Conservation (phyloP, 2,888 invertebrate genomes). For the Caenorhabditis panamensis region DNA sequence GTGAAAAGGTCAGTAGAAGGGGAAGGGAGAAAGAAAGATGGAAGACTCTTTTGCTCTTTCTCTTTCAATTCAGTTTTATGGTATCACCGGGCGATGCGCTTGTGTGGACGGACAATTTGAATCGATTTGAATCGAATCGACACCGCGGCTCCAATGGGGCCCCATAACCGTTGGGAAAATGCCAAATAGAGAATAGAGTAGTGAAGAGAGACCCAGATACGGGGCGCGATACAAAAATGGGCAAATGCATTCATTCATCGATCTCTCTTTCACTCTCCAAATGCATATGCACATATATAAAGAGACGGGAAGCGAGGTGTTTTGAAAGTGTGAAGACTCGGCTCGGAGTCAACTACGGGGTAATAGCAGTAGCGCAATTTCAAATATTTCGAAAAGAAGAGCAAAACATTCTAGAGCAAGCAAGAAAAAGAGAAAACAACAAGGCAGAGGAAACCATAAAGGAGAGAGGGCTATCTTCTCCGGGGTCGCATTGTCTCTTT, state of each 20-base stretch:
- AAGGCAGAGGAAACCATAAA: constrained; percentile 32
- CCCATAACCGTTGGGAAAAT: constrained; percentile 36
- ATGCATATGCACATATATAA: constrained; percentile 49
- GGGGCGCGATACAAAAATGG: constrained; percentile 41
- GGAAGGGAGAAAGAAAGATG: background rate
- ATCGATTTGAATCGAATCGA: background rate
- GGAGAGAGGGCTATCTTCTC: constrained; percentile 26
- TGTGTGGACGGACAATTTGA: no score
- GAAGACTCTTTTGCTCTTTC: background rate
- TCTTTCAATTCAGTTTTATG: constrained; percentile 17
- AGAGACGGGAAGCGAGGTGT: constrained; percentile 27
- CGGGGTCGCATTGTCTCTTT: constrained; percentile 37
- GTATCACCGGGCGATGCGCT: constrained; percentile 13
- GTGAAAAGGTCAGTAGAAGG: constrained; percentile 24
- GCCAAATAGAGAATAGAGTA: constrained; percentile 5
- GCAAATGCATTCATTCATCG: constrained; percentile 31
- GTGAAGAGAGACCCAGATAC: no score
- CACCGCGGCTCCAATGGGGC: constrained; percentile 1
- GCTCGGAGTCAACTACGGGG: background rate
- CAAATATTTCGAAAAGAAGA: no score
- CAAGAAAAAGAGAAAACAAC: constrained; percentile 14
- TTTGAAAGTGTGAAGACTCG: constrained; percentile 9
- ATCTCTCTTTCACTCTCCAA: constrained; percentile 1
- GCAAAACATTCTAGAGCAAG: constrained; percentile 15
- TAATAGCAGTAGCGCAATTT: no score